Base-by-base conservation (phyloP, 2,888 invertebrate genomes). In the Thera obeliscata region DNA sequence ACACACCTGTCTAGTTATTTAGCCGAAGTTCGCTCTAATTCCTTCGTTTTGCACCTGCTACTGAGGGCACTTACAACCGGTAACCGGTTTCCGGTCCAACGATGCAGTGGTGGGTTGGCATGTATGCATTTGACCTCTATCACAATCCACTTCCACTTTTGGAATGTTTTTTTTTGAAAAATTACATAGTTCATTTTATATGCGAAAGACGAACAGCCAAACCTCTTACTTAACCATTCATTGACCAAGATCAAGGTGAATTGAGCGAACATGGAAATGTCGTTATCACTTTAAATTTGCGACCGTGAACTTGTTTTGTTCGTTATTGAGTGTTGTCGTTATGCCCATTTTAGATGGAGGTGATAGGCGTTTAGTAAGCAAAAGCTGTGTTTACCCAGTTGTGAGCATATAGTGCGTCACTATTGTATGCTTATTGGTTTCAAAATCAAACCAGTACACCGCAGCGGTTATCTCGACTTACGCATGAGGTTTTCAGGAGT, bases 211-310 rank as follows among this genome's bases (percentile, higher is more conserved):
- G 9, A n/a, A 35, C 57, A 43, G 48, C 36, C 50, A 52, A 50
- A 8, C 6, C 50, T 49, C 12, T 3, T 50, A 2, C 22, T 43
- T 43, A 6, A 38, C 38, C 43, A 43, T 63, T 56, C 48, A 49
- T 54, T 64, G 60, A 64, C 56, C 60, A 49, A 43, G n/a, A 46
- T 36, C 64, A 64, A 68, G 64, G 64, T 68, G 49, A 64, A 55
- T 63, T 56, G 35, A 50, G 46, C 12, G 56, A 54, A 50, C 33
- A 22, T 36, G 22, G 11, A 55, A 56, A 61, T 43, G 3, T 7
- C 49, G 62, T 49, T 56, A 62, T 49, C 41, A 38, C 22, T 49
- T 36, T 38, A 38, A 62, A 49, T 38, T 56, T 33, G n/a, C 8
- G 56, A 62, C 56, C 56, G 6, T 62, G 56, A 50, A 41, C 50